phyloP scores from a whole-genome alignment of 1,140 invertebrate species.

The Oryzaephilus surinamensis region DNA sequence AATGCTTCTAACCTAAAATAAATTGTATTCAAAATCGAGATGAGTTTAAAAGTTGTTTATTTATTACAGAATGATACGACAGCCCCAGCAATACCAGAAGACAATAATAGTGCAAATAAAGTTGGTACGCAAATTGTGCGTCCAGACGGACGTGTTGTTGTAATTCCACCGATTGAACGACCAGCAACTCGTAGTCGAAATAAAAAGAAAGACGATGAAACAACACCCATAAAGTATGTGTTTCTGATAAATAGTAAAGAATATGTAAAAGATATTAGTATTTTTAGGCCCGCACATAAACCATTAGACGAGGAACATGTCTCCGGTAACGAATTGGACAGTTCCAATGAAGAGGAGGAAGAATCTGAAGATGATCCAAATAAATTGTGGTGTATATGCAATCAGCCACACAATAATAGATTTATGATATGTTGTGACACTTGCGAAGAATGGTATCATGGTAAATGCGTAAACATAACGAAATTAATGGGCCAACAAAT shows the following conservation, averaged over 20 bases:
- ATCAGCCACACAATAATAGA: constrained; percentile 87
- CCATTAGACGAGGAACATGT: constrained; percentile 33
- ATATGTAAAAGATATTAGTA: neutral
- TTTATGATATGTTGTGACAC: constrained; percentile 98
- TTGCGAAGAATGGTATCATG: constrained; percentile 95
- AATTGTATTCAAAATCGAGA: too few species aligned
- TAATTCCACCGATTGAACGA: constrained; percentile 65
- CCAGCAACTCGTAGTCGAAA: constrained; percentile 54
- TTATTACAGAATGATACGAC: neutral
- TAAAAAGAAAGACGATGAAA: constrained; percentile 24
- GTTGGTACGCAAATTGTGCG: constrained; percentile 48
- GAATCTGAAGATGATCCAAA: constrained; percentile 87
- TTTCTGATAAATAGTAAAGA: neutral
- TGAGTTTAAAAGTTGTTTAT: too few species aligned
- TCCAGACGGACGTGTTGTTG: constrained; percentile 59
- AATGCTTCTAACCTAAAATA: too few species aligned
- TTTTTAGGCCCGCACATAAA: constrained; percentile 22
- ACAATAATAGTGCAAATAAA: constrained; percentile 7
- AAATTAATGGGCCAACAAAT: constrained; percentile 82
- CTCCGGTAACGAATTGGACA: constrained; percentile 33
- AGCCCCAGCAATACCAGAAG: too few species aligned
- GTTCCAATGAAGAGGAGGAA: constrained; percentile 21
- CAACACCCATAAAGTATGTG: constrained; percentile 22
- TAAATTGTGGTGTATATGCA: constrained; percentile 91
- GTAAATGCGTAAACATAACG: constrained; percentile 88